These are phyloP conservation scores for Platygyra sinensis DNA, from an alignment of 64 coral and sea anemone species.

Conservation along the genomic window DNA sequence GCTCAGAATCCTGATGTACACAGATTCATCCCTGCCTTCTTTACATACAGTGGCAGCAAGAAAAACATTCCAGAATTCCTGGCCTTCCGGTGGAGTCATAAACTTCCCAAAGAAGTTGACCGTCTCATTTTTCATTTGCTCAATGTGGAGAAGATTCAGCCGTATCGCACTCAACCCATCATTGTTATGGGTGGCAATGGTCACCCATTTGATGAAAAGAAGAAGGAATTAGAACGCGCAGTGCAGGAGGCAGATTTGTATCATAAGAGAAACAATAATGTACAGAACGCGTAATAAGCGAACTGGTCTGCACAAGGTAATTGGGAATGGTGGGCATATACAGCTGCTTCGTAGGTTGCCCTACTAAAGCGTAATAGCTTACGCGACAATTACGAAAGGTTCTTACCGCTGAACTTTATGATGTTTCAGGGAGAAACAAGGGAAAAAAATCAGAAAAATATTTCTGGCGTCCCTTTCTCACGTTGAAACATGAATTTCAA, in stretches of 20 bases:
- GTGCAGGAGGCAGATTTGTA: slow-evolving; percentile 43
- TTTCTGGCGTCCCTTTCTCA: no score
- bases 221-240: slow-evolving; percentile 66
- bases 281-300: slow-evolving; percentile 8
- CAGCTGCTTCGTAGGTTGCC: no score
- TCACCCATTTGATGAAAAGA: slow-evolving; percentile 75
- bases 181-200: slow-evolving; percentile 71
- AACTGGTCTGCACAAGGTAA: not conserved
- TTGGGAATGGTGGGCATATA: no score
- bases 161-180: slow-evolving; percentile 61
- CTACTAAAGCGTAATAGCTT: no score
- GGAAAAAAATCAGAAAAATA: no score
- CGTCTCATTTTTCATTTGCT: slow-evolving; percentile 81
- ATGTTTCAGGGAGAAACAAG: no score
- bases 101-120: slow-evolving; percentile 73
- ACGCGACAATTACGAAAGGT: no score
- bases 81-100: slow-evolving; percentile 53
- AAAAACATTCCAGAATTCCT: slow-evolving; percentile 80
- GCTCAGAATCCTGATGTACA: slow-evolving; percentile 62
- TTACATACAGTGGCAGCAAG: slow-evolving; percentile 65
- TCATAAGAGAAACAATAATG: slow-evolving; percentile 35
- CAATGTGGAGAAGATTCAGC: slow-evolving; percentile 85
- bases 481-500: no score
- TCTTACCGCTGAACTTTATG: no score
- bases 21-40: slow-evolving; percentile 76